These are phyloP conservation scores for Diaperis boleti DNA, from an alignment of 2,888 invertebrate species.

Conservation along the genomic window DNA sequence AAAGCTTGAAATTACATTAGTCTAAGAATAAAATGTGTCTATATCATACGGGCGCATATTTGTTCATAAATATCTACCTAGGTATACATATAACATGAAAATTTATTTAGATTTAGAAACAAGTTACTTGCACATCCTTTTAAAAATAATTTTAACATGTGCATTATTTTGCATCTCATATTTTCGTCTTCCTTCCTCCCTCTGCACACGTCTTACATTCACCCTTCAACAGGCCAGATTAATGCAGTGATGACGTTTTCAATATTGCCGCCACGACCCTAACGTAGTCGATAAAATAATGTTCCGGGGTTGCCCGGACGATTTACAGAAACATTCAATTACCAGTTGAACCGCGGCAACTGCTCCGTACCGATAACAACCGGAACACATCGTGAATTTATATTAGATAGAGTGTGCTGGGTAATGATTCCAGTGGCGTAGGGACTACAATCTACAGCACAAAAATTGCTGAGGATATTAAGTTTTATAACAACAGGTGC, in stretches of 20 bases:
- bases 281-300: slow-evolving; percentile 59
- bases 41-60: too few relatives aligned
- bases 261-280: slow-evolving; percentile 56
- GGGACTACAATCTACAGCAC: not conserved
- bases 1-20: not conserved
- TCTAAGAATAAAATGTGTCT: too few relatives aligned
- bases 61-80: too few relatives aligned
- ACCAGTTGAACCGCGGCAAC: slow-evolving; percentile 54
- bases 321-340: slow-evolving; percentile 60
- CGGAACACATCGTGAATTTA: slow-evolving; percentile 62
- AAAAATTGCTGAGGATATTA: too few relatives aligned
- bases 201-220: not conserved
- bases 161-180: not conserved
- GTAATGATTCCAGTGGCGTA: slow-evolving; percentile 31
- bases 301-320: slow-evolving; percentile 53
- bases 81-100: too few relatives aligned
- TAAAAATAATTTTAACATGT: too few relatives aligned
- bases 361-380: slow-evolving; percentile 60
- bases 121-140: too few relatives aligned
- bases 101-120: too few relatives aligned
- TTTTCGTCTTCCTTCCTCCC: not conserved
- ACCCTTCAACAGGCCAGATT: slow-evolving; percentile 9
- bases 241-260: slow-evolving; percentile 59
- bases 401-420: slow-evolving; percentile 50
- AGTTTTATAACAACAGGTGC: too few relatives aligned